Percentiles rank a stretch among this genome's conserved stretches.
These are phyloP conservation scores for Mobula hypostoma DNA, from an alignment of 2,113 vertebrate genomes.

Conservation along the genomic window DNA sequence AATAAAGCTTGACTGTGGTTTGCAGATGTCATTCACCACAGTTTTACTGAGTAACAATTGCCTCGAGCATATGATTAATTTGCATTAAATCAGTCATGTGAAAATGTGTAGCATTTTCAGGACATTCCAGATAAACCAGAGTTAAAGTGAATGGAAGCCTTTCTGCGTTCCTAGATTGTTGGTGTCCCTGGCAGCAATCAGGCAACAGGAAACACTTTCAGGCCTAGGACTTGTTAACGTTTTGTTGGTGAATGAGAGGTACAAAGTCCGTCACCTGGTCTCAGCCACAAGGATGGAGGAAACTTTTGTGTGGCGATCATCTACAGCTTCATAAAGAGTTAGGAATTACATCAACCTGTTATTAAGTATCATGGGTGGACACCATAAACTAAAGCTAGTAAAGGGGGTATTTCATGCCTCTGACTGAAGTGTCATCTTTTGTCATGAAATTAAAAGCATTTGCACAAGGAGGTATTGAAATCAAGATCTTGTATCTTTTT, in stretches of 20 bases:
- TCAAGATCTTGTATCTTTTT: too few species aligned
- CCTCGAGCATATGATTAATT: neutral
- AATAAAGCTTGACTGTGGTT: neutral
- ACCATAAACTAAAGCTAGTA: neutral
- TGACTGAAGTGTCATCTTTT: neutral
- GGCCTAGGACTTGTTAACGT: neutral
- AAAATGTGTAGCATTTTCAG: neutral
- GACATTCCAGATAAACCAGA: neutral
- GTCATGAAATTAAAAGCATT: neutral
- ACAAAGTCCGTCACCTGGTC: neutral
- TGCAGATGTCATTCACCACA: neutral
- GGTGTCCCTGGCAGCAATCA: neutral
- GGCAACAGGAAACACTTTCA: neutral
- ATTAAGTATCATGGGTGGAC: neutral
- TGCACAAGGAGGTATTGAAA: neutral
- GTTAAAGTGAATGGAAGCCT: neutral
- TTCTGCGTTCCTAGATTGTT: neutral
- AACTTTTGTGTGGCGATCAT: neutral
- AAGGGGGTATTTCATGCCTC: too few species aligned
- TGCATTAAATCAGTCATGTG: neutral
- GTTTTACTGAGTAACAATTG: neutral
- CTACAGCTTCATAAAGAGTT: neutral
- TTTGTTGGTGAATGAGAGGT: neutral
- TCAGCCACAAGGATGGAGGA: neutral
- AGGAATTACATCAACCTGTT: neutral